These are phyloP conservation scores for Dipodomys ordii DNA, from an alignment of 2,113 vertebrate species.

Conservation along the genomic window DNA sequence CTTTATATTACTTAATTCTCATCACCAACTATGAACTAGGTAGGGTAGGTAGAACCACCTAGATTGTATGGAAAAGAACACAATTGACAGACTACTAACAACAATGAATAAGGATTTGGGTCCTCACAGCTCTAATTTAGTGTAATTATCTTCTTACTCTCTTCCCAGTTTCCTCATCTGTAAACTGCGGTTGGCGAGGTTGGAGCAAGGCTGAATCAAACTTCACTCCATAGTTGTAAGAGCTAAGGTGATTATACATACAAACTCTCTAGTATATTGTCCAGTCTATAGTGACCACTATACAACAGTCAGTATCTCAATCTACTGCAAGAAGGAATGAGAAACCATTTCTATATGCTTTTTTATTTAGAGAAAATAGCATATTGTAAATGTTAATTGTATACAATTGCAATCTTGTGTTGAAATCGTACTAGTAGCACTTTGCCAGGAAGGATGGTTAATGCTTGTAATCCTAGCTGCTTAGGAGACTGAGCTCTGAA, in stretches of 20 bases:
- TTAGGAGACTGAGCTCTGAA: too few species aligned
- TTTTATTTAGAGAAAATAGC: not conserved
- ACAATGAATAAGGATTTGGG: not conserved
- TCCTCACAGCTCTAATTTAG: not conserved
- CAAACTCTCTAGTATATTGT: not conserved
- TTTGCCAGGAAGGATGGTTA: not conserved
- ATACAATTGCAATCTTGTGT: not conserved
- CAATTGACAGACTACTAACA: not conserved
- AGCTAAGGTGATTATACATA: too few species aligned
- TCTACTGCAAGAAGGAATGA: not conserved
- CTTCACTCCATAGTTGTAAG: not conserved
- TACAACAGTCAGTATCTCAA: too few species aligned
- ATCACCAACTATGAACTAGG: not conserved
- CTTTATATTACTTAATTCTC: not conserved
- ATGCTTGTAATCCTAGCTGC: too few species aligned
- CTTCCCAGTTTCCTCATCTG: not conserved
- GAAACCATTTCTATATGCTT: not conserved
- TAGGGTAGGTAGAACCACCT: not conserved
- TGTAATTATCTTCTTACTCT: not conserved
- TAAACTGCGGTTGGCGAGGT: not conserved
- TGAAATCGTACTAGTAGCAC: not conserved
- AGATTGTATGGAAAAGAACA: not conserved
- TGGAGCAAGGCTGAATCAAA: too few species aligned
- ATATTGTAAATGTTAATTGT: not conserved
- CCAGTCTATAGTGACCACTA: not conserved